Evolutionary conservation across 2,888 invertebrate genomes (phyloP).

Genomic region (Callyntrura guangdongensis): DNA sequence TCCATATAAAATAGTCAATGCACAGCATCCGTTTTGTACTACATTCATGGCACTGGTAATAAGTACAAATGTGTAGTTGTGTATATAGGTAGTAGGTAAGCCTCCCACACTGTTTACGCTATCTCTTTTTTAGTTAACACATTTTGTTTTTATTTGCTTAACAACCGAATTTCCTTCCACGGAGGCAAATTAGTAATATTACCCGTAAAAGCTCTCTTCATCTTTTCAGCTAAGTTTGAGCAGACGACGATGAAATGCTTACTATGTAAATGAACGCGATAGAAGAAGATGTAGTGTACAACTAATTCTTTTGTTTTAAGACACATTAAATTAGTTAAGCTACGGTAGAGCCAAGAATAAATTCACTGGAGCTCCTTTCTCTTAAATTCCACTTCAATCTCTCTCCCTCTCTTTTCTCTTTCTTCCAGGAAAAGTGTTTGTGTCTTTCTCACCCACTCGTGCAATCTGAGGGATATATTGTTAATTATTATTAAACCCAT

Average conservation of each 20-base stretch:
- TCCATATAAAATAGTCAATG: constrained; percentile 57
- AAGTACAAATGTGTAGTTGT: constrained; percentile 14
- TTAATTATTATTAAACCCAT: constrained; percentile 79
- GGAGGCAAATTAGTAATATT: constrained; percentile 70
- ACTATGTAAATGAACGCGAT: constrained; percentile 70
- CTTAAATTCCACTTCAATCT: constrained; percentile 57
- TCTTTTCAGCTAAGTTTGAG: constrained; percentile 50
- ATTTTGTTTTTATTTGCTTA: constrained; percentile 63
- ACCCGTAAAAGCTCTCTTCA: constrained; percentile 67
- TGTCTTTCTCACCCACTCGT: constrained; percentile 32
- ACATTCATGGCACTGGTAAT: constrained; percentile 13
- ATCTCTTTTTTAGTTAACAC: constrained; percentile 38
- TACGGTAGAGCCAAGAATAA: constrained; percentile 76
- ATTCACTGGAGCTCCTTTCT: constrained; percentile 64
- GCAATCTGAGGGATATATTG: constrained; percentile 71
- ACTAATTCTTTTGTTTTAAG: constrained; percentile 77
- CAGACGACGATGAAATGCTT: constrained; percentile 51
- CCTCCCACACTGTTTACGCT: constrained; percentile 30
- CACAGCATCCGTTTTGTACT: constrained; percentile 42
- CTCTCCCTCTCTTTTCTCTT: background rate
- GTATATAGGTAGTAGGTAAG: constrained; percentile 22
- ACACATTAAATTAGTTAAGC: constrained; percentile 80
- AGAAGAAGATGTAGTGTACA: constrained; percentile 52
- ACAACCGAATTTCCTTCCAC: constrained; percentile 64
- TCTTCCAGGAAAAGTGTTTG: constrained; percentile 1